Conservation (phyloP, 2,113 vertebrate genomes). For the Onychostruthus taczanowskii region DNA sequence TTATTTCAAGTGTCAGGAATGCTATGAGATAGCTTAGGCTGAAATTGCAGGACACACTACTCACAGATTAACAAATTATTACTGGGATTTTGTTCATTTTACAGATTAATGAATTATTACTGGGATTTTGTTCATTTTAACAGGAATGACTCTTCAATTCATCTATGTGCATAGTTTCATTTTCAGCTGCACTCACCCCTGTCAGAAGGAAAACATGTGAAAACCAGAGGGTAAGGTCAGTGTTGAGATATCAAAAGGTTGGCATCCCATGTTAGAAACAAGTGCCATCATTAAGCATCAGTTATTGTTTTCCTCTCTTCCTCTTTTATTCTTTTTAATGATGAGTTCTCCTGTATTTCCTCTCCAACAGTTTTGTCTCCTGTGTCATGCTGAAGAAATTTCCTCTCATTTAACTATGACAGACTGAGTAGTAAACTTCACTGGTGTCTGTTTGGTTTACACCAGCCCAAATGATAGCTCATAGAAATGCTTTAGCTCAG, state of each 20-base stretch:
- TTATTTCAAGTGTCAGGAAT: neutral
- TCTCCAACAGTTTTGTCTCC: neutral
- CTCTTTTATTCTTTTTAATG: neutral
- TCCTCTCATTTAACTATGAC: neutral
- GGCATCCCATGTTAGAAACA: neutral
- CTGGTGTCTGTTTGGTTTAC: neutral
- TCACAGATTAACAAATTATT: neutral
- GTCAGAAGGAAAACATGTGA: neutral
- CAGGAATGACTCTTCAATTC: neutral
- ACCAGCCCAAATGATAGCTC: neutral
- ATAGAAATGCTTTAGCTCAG: neutral
- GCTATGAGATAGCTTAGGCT: neutral
- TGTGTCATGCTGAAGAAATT: neutral
- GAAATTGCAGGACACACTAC: neutral
- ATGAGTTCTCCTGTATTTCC: neutral
- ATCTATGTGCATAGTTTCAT: neutral
- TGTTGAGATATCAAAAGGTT: neutral
- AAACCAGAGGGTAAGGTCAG: neutral
- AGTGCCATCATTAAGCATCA: neutral
- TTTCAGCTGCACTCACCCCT: neutral
- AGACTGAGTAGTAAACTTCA: neutral
- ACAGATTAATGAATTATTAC: neutral
- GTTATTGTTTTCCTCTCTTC: neutral
- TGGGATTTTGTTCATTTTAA: neutral
- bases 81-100: neutral